phyloP scores from a whole-genome alignment of 2,888 invertebrate species.

The Quadroppia sp. region DNA sequence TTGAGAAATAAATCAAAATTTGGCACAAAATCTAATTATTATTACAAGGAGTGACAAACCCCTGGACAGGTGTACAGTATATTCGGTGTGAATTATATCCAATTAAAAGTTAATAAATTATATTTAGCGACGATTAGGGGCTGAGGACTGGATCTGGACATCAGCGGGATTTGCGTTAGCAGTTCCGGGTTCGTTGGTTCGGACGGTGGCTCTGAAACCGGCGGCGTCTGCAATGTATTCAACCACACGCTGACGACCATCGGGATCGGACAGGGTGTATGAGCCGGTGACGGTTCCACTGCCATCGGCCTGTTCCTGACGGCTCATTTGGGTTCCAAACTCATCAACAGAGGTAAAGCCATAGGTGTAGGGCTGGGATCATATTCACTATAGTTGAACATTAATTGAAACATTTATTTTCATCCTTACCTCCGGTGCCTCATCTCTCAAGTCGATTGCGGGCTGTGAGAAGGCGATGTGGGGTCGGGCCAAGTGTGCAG shows the following conservation, averaged over 20 bases:
- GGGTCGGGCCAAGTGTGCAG: too few relatives aligned
- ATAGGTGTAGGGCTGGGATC: slow-evolving; percentile 12
- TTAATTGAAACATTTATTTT: neutral
- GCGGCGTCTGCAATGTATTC: slow-evolving; percentile 47
- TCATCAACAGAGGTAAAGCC: neutral
- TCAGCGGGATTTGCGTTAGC: slow-evolving; percentile 46
- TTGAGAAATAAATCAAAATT: neutral
- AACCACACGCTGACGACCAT: slow-evolving; percentile 45
- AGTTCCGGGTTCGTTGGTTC: slow-evolving; percentile 47
- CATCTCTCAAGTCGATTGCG: neutral
- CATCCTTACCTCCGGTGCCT: neutral
- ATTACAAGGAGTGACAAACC: too few relatives aligned
- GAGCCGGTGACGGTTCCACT: slow-evolving; percentile 45
- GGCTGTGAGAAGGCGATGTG: neutral
- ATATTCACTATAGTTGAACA: neutral
- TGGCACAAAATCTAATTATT: too few relatives aligned
- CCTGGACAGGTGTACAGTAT: too few relatives aligned
- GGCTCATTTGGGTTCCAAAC: slow-evolving; percentile 43
- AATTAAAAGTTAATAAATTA: slow-evolving; percentile 10
- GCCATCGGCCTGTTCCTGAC: slow-evolving; percentile 45
- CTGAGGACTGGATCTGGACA: slow-evolving; percentile 44
- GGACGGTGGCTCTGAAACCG: slow-evolving; percentile 46
- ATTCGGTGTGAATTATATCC: neutral
- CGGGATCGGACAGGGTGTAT: slow-evolving; percentile 46
- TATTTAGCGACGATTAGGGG: slow-evolving; percentile 28